Conservation (phyloP, 2,797 vertebrate species). For the Dicrostonyx torquatus region DNA sequence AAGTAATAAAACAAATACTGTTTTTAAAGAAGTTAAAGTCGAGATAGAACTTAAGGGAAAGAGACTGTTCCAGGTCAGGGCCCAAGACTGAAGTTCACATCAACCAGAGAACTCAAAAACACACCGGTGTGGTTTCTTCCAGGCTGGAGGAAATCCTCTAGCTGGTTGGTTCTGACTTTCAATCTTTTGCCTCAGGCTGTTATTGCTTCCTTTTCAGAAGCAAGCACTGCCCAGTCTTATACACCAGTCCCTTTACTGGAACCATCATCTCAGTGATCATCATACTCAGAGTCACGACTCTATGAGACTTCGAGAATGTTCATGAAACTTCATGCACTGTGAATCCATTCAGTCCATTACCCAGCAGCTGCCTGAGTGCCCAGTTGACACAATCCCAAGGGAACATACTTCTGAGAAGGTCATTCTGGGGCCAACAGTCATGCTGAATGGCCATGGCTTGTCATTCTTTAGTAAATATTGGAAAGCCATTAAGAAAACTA, state of each 20-base stretch:
- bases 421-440: background rate
- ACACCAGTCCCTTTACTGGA: background rate
- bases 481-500: background rate
- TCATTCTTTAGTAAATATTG: background rate
- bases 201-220: background rate
- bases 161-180: background rate
- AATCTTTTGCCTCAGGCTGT: background rate
- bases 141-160: background rate
- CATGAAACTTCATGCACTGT: background rate
- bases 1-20: background rate
- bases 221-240: background rate
- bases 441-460: background rate
- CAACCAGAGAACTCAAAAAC: background rate
- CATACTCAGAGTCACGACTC: background rate
- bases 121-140: background rate
- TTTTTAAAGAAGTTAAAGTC: constrained; percentile 3
- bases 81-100: background rate
- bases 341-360: background rate
- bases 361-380: background rate
- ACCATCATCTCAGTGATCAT: background rate
- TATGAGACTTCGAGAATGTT: background rate
- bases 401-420: background rate
- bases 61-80: background rate
- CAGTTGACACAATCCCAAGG: background rate
- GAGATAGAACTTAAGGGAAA: background rate